Percentiles rank a stretch among this genome's conserved stretches.
phyloP scores from a whole-genome alignment of 2,888 invertebrate genomes.

The Balanococcus diminutus region DNA sequence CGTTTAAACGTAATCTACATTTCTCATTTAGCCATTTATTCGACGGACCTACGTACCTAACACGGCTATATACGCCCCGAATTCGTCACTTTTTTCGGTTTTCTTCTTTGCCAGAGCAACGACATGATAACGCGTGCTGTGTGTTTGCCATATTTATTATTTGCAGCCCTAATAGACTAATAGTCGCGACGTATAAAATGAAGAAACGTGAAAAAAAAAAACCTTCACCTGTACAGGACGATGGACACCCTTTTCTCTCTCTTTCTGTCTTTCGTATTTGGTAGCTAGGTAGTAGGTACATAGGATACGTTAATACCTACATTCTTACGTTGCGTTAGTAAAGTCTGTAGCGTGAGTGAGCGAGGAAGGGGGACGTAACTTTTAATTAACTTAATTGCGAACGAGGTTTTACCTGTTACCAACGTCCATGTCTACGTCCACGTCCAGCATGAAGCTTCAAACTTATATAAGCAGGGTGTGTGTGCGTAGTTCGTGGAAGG shows the following conservation, averaged over 20 bases:
- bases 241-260: too few relatives aligned
- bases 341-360: background rate
- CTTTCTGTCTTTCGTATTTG: background rate
- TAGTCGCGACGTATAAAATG: too few relatives aligned
- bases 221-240: background rate
- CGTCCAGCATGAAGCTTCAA: too few relatives aligned
- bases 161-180: background rate
- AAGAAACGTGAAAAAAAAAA: too few relatives aligned
- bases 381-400: background rate
- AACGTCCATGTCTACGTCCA: background rate
- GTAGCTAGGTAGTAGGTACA: too few relatives aligned
- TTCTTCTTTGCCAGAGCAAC: background rate
- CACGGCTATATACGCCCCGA: background rate
- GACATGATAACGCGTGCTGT: background rate
- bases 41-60: background rate
- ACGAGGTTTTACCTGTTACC: background rate
- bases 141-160: too few relatives aligned
- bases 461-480: too few relatives aligned
- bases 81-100: background rate
- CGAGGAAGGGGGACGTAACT: background rate
- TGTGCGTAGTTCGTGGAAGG: too few relatives aligned
- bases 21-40: background rate
- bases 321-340: background rate
- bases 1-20: background rate
- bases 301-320: too few relatives aligned